A percentile compares a stretch with the other conserved stretches of the same genome.
Evolutionary conservation across 2,888 invertebrate genomes (phyloP).

Genomic region (Theretra japonica): DNA sequence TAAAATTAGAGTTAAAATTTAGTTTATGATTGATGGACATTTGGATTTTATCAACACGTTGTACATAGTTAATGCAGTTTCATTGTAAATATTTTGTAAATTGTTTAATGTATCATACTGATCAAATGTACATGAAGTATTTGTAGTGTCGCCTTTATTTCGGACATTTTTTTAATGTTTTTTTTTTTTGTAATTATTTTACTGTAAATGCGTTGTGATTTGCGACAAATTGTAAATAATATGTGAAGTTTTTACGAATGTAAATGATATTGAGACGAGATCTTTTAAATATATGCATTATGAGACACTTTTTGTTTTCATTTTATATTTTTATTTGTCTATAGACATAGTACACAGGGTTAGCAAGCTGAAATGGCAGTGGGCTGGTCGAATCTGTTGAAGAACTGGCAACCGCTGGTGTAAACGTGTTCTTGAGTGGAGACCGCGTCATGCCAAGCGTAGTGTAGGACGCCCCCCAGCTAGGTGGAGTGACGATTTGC

Average conservation of each 20-base stretch:
- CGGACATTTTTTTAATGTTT: constrained; percentile 50
- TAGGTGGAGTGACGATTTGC: too few relatives aligned
- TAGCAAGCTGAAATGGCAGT: too few relatives aligned
- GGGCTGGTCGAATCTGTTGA: too few relatives aligned
- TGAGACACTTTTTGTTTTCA: constrained; percentile 54
- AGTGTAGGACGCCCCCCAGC: too few relatives aligned
- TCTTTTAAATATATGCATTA: constrained; percentile 76
- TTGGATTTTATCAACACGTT: constrained; percentile 33
- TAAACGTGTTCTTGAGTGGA: too few relatives aligned
- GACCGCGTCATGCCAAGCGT: too few relatives aligned
- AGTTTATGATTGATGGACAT: constrained; percentile 4
- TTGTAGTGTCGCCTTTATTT: constrained; percentile 29
- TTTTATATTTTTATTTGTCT: constrained; percentile 5
- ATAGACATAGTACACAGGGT: not conserved
- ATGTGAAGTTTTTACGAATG: constrained; percentile 66
- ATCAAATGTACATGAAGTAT: constrained; percentile 47
- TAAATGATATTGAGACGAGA: constrained; percentile 76
- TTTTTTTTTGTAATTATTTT: constrained; percentile 59
- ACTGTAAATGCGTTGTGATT: constrained; percentile 67
- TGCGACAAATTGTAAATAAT: constrained; percentile 69
- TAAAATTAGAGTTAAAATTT: constrained; percentile 1
- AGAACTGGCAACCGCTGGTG: too few relatives aligned
- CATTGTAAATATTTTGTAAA: constrained; percentile 49
- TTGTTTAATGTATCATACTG: constrained; percentile 48
- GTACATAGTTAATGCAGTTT: constrained; percentile 42